phyloP scores from a whole-genome alignment of 1,140 invertebrate species.

The Luehdorfia chinensis region DNA sequence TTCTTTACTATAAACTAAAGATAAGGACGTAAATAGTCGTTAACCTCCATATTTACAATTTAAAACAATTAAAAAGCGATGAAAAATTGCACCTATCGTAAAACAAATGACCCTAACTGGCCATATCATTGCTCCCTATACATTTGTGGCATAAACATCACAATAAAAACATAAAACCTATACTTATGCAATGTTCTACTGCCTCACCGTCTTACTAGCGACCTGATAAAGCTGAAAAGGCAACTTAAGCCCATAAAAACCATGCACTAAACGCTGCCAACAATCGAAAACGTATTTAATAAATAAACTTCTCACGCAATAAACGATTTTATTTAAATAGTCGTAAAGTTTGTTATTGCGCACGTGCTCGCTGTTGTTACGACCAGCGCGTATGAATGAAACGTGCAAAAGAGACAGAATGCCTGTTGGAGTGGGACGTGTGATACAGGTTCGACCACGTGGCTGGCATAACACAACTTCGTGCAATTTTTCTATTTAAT shows the following conservation, averaged over 20 bases:
- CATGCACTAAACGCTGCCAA: conserved; percentile 68
- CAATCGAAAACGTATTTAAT: conserved; percentile 67
- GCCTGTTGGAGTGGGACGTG: conserved; percentile 38
- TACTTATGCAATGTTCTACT: conserved; percentile 75
- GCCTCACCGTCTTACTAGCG: conserved; percentile 66
- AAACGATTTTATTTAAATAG: conserved; percentile 67
- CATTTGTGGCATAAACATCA: conserved; percentile 70
- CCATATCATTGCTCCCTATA: conserved; percentile 66
- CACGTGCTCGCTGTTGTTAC: conserved; percentile 60
- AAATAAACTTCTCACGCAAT: conserved; percentile 68
- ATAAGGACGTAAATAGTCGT: conserved; percentile 21
- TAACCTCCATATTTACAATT: conserved; percentile 33
- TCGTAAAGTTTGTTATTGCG: conserved; percentile 70
- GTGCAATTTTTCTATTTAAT: conserved; percentile 47
- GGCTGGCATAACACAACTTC: conserved; percentile 54
- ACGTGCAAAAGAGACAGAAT: conserved; percentile 42
- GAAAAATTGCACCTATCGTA: conserved; percentile 56
- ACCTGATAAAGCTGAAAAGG: conserved; percentile 77
- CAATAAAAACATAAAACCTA: conserved; percentile 75
- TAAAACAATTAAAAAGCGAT: conserved; percentile 51
- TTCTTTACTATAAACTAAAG: conserved; percentile 17
- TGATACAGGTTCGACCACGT: conserved; percentile 61
- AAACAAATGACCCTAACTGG: conserved; percentile 64
- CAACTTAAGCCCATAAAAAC: conserved; percentile 76
- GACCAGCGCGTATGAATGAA: conserved; percentile 66